These are phyloP conservation scores for Castor canadensis DNA, from an alignment of 2,113 vertebrate genomes.

Conservation along the genomic window DNA sequence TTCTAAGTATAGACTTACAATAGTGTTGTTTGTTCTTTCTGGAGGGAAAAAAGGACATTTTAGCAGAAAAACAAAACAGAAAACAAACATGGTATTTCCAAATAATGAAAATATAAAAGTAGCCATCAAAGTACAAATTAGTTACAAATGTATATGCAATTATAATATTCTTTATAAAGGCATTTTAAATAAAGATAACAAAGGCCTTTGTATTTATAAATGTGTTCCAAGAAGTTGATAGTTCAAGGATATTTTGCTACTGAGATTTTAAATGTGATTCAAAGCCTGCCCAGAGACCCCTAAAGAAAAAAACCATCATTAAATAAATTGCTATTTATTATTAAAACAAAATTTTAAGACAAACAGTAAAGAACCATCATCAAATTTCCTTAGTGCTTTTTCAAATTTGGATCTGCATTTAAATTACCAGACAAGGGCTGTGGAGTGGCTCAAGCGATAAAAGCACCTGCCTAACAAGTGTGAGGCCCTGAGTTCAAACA, in stretches of 20 bases:
- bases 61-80: constrained; percentile 49
- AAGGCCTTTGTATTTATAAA: neutral
- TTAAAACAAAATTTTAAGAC: constrained; percentile 29
- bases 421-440: constrained; percentile 53
- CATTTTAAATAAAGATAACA: neutral
- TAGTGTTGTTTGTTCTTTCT: constrained; percentile 54
- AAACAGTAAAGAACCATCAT: neutral
- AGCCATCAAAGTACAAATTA: neutral
- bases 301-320: neutral
- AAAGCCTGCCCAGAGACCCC: neutral
- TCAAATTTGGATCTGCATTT: constrained; percentile 21
- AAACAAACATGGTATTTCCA: constrained; percentile 32
- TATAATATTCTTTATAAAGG: neutral
- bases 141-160: neutral
- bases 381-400: neutral
- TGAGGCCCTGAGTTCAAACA: no score
- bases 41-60: neutral
- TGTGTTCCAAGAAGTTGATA: neutral
- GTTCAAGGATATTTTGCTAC: neutral
- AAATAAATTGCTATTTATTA: neutral
- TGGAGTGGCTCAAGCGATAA: no score
- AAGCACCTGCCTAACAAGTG: no score
- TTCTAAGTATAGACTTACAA: constrained; percentile 56
- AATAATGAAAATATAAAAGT: constrained; percentile 1
- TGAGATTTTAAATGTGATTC: neutral